Evolutionary conservation across 2,797 vertebrate genomes (phyloP), one percentile per base, ranked within the genome.

Genomic region (Agapornis canus): DNA sequence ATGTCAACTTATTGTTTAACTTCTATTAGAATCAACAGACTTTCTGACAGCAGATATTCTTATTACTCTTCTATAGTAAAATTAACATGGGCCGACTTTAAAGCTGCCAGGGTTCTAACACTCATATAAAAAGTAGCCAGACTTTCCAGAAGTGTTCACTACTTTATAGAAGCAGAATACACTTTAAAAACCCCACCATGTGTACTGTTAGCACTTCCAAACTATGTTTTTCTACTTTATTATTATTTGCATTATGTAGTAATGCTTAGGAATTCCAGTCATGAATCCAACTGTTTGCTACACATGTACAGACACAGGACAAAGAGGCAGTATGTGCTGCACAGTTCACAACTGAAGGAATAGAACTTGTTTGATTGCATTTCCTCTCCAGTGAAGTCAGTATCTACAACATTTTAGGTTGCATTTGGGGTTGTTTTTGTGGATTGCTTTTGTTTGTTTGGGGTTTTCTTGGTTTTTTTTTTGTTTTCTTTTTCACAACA

Each of bases 401-500:
- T 42, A 52, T 52, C 56, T 63, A 45, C 23, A 63, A 20, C 9
- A 48, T 43, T 71, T 47, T 35, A 63, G 59, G 25, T 10, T 17
- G 19, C 21, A 27, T 64, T 76, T 51, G 11, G 5, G 6, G 2
- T 17, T 25, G 40, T 15, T 3, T 60, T n/a, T 35, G 20, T 43
- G 6, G 31, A 2, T 27, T 56, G 21, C 21, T 59, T 68, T 71
- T 52, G 35, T 14, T 48, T 69, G 14, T 26, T 20, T 13, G 35
- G 10, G 0, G 0, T 1, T 23, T 32, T 43, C 45, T 57, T 8
- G 1, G 3, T 42, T 42, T 42, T 42, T 20, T 6, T 47, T 21
- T 12, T 27, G 22, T n/a, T 54, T 32, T 15, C 6, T 49, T 71
- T 56, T 23, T 40, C 7, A 11, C 13, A 19, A 25, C 29, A 65